Percentiles rank a stretch among this genome's conserved stretches.
Conservation (phyloP, 2,113 vertebrate species). For the Phyllopteryx taeniolatus region DNA sequence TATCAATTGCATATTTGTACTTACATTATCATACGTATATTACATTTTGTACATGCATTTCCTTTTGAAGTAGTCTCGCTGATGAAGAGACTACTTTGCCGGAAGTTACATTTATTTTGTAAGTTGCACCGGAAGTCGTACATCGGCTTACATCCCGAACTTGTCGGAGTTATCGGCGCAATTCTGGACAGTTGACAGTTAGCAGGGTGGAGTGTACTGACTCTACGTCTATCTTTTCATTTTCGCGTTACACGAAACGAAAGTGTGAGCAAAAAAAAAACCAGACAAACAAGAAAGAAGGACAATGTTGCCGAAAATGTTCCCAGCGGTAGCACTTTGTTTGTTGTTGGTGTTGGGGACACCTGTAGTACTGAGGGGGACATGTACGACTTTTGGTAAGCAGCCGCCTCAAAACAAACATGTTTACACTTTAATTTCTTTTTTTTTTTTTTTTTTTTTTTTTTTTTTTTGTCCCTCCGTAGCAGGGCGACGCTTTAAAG, state of each 20-base stretch:
- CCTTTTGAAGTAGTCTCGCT: neutral
- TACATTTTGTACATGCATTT: neutral
- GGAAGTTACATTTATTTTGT: constrained; percentile 1
- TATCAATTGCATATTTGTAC: too few relatives aligned
- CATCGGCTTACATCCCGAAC: rapidly evolving
- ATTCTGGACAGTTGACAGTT: neutral
- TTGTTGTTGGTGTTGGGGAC: constrained; percentile 45
- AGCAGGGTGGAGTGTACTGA: neutral
- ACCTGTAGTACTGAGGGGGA: constrained; percentile 35
- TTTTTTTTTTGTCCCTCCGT: neutral
- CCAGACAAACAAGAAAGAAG: too few relatives aligned
- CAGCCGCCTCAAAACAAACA: neutral
- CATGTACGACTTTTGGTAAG: constrained; percentile 57
- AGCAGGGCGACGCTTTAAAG: neutral
- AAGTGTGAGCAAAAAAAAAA: too few relatives aligned
- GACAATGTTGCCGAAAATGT: constrained; percentile 42
- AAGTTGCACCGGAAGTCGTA: constrained; percentile 7
- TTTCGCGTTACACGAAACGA: constrained; percentile 18
- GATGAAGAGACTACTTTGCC: neutral
- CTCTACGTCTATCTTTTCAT: neutral
- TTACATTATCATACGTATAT: neutral
- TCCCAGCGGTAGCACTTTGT: constrained; percentile 40
- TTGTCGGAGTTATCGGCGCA: neutral
- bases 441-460: constrained; percentile 7
- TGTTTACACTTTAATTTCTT: constrained; percentile 9